Base-by-base conservation (phyloP, 2,888 invertebrate genomes). In the Gari tellinella region DNA sequence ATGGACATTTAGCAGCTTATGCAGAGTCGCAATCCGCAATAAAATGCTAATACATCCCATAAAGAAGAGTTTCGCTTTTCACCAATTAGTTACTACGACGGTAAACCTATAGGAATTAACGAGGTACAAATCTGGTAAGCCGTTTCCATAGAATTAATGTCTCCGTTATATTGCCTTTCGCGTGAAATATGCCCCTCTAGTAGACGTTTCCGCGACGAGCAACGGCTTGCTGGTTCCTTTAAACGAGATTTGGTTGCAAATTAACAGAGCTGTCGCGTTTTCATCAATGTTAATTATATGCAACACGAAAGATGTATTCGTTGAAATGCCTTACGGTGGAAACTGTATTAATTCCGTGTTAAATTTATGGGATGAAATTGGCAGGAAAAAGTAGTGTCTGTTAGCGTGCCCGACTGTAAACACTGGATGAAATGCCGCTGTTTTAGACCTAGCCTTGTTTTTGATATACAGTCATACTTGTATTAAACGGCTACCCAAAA, bases 31-130 rank as follows among this genome's bases (percentile, higher is more conserved):
- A 61, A 60, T 51, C 64, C 53, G 52, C 67, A 62, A 67, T 67
- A 76, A 76, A 76, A 67, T 67, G 67, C 72, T 62, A 70, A 76
- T 76, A 64, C 56, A 46, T 45, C 60, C 60, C 64, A 72, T 76
- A 72, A 67, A 76, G 61, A 49, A 43, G 48, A 52, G 58, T 58
- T 69, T 75, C 55, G 52, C 64, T 70, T 63, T n/a, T 70, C 66
- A 65, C 41, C 75, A 75, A 75, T 69, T 75, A 69, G 68, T 51
- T 31, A 46, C 31, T 7, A 31, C 60, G 61, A 60, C 67, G 23
- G 67, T 67, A 67, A 31, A 55, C 55, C 61, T 61, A 67, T 67
- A 53, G 38, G 55, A 67, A 61, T 60, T 60, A 67, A 67, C 67
- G 60, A 67, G 61, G 62, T 56, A 62, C 62, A 69, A 70, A 60